Percentiles rank a stretch among this genome's conserved stretches.
Conservation (phyloP, 2,888 invertebrate species). For the Platypus cylindrus region DNA sequence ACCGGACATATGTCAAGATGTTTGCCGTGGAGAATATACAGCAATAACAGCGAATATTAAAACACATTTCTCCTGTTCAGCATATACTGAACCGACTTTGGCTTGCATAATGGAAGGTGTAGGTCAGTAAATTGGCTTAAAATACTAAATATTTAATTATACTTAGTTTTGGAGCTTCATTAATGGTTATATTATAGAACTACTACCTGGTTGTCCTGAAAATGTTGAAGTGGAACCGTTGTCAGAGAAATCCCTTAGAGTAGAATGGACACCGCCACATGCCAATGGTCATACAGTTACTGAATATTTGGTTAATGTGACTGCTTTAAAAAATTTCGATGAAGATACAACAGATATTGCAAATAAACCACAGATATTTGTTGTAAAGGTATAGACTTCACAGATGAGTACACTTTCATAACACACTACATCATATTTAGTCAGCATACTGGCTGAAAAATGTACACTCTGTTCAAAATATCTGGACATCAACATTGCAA, state of each 20-base stretch:
- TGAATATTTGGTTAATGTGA: slow-evolving; percentile 59
- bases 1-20: slow-evolving; percentile 75
- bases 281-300: slow-evolving; percentile 51
- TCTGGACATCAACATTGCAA: too few relatives aligned
- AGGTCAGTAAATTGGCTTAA: slow-evolving; percentile 37
- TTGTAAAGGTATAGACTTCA: too few relatives aligned
- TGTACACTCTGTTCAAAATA: too few relatives aligned
- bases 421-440: too few relatives aligned
- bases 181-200: slow-evolving; percentile 35
- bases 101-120: slow-evolving; percentile 77
- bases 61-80: slow-evolving; percentile 73
- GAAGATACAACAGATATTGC: too few relatives aligned
- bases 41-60: slow-evolving; percentile 72
- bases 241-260: slow-evolving; percentile 57
- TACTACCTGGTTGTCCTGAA: slow-evolving; percentile 63
- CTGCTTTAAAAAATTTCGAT: slow-evolving; percentile 57
- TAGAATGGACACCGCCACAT: slow-evolving; percentile 56
- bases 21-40: slow-evolving; percentile 74
- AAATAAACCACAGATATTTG: too few relatives aligned
- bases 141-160: too few relatives aligned
- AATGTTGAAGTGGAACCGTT: slow-evolving; percentile 59
- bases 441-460: too few relatives aligned
- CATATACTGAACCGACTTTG: slow-evolving; percentile 68
- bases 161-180: background rate
- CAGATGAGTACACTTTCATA: too few relatives aligned